These are phyloP conservation scores for Calliphora vicina DNA, from an alignment of 1,140 invertebrate genomes.

Conservation along the genomic window DNA sequence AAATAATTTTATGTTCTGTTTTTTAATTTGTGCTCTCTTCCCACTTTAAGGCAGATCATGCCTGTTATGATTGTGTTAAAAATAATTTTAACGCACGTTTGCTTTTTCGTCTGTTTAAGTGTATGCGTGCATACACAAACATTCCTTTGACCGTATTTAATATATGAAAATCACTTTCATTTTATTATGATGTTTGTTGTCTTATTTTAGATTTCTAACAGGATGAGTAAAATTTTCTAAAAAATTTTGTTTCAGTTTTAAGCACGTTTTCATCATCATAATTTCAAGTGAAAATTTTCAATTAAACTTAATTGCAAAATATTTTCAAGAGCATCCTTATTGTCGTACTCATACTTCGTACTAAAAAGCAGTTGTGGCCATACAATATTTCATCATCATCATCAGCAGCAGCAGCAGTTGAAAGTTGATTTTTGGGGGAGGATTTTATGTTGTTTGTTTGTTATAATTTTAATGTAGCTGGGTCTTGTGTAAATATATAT, in stretches of 20 bases:
- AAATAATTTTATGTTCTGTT: too few relatives aligned
- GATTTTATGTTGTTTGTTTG: neutral
- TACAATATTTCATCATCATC: neutral
- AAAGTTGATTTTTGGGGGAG: neutral
- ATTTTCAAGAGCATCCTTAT: neutral
- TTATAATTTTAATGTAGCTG: neutral
- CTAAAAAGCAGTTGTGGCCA: neutral
- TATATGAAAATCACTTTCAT: neutral
- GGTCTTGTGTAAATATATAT: neutral
- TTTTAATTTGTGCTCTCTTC: too few relatives aligned
- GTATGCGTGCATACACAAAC: neutral
- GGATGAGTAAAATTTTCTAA: neutral
- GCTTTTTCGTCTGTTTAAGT: neutral
- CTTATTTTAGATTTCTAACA: neutral
- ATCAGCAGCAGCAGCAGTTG: neutral
- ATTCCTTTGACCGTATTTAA: neutral
- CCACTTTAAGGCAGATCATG: too few relatives aligned
- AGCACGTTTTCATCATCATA: slow-evolving; percentile 18
- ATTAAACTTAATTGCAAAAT: slow-evolving; percentile 36
- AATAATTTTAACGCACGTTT: neutral
- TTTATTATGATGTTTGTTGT: neutral
- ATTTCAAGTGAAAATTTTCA: slow-evolving; percentile 30
- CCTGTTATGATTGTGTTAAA: neutral
- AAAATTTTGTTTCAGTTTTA: neutral
- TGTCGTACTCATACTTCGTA: neutral